Base-by-base conservation (phyloP, 2,888 invertebrate genomes). In the Caenorhabditis sp. region DNA sequence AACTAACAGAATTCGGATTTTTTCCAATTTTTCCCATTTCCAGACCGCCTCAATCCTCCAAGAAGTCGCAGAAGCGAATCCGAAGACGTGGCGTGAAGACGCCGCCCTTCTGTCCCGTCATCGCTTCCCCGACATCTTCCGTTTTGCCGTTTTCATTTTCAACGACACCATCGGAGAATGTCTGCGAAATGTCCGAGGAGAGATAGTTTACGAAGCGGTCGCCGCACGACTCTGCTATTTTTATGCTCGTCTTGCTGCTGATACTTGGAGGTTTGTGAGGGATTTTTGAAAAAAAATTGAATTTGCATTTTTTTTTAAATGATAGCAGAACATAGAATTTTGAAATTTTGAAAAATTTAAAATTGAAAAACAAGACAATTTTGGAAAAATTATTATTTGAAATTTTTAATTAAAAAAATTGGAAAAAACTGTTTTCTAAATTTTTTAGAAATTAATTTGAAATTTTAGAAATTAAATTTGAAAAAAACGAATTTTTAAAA, bases 11-110 rank as follows among this genome's bases (percentile, higher is more conserved):
- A 44, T 3, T 11, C 22, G 20, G 32, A 6, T 32, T 32, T 32
- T 32, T 32, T 9, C 9, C 32, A 9, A 32, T 32, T 32, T 32
- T 32, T 32, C 32, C 32, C 4, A 40, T 40, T 40, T 60, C 32
- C 50, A 69, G 69, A 58, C 53, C n/a, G 50, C 70, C 51, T 37
- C 40, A n/a, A 70, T 70, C 18, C 60, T 70, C 18, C 51, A 61
- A 26, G 61, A 70, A 9, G 51, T 70, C 20, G 55, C 32, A 1
- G 18, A 22, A 11, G 55, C 28, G 55, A 22, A 24, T 8, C n/a
- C 40, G n/a, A 51, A 40, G 3, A 15, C 22, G 15, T 51, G 51
- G 40, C 53, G 37, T 1, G 70, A 70, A 15, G 70, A 70, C 37
- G 3, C 2, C 4, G 28, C 70, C 4, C 37, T 70, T 28, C 51